Conservation (phyloP, 2,113 vertebrate genomes). For the Python bivittatus region DNA sequence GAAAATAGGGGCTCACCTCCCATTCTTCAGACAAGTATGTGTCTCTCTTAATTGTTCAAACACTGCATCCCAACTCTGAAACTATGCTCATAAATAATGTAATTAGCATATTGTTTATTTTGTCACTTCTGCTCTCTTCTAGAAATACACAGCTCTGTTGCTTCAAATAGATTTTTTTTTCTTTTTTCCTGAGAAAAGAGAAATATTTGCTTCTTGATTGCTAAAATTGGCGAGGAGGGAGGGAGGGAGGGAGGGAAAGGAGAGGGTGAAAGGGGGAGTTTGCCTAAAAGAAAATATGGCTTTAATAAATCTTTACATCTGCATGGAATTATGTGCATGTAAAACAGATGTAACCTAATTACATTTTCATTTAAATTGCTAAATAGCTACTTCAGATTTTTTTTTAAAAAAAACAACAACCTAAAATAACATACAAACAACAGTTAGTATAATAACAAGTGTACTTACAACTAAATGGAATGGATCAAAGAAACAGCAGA, state of each 20-base stretch:
- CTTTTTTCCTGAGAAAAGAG: conserved; percentile 32
- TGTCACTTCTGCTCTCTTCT: conserved; percentile 2
- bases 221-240: conserved; percentile 59
- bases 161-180: conserved; percentile 52
- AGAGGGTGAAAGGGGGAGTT: conserved; percentile 31
- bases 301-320: conserved; percentile 92
- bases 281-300: conserved; percentile 88
- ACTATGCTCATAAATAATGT: conserved; percentile 7
- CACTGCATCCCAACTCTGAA: conserved; percentile 8
- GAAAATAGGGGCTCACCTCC: not conserved
- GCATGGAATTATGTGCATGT: conserved; percentile 89
- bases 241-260: conserved; percentile 2
- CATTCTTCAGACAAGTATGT: not conserved
- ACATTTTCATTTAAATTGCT: conserved; percentile 98
- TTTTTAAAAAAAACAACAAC: conserved; percentile 65
- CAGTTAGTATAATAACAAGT: conserved; percentile 98
- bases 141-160: conserved; percentile 59
- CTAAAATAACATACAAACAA: conserved; percentile 99
- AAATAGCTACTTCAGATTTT: conserved; percentile 95
- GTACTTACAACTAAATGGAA: conserved; percentile 88
- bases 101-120: conserved; percentile 32
- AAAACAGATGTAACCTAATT: conserved; percentile 99
- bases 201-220: conserved; percentile 64
- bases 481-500: conserved; percentile 87
- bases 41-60: conserved; percentile 28